phyloP scores from a whole-genome alignment of 92 coral and sea anemone species.

The Paramuricea clavata region DNA sequence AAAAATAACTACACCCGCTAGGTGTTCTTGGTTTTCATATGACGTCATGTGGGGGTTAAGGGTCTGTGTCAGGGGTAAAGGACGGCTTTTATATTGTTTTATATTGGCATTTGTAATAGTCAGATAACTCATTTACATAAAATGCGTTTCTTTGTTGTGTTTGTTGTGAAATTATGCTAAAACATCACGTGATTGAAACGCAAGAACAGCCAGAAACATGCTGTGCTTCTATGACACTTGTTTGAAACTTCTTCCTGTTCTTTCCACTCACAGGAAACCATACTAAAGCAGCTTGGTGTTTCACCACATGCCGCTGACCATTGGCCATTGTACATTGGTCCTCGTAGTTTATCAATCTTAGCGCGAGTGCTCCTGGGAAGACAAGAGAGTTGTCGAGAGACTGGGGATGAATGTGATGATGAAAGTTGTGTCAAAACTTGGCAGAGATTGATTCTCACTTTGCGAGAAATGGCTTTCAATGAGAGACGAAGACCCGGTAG shows the following conservation, averaged over 20 bases:
- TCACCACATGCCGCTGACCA: constrained; percentile 73
- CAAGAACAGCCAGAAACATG: too few species aligned
- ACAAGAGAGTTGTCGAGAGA: constrained; percentile 74
- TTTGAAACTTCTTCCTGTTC: neutral
- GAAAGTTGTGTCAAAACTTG: constrained; percentile 83
- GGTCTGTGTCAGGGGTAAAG: too few species aligned
- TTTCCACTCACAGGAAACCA: constrained; percentile 61
- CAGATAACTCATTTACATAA: too few species aligned
- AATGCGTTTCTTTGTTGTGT: too few species aligned
- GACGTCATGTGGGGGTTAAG: too few species aligned
- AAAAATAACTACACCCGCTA: too few species aligned
- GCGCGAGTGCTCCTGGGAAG: constrained; percentile 90
- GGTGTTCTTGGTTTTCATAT: too few species aligned
- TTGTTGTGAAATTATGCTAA: too few species aligned
- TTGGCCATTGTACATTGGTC: constrained; percentile 88
- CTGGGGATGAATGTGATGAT: constrained; percentile 72
- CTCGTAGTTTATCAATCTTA: constrained; percentile 84
- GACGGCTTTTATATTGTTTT: too few species aligned
- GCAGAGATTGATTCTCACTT: constrained; percentile 81
- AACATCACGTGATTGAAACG: too few species aligned
- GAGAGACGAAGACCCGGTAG: constrained; percentile 33
- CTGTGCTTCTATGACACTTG: too few species aligned
- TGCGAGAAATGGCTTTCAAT: constrained; percentile 70
- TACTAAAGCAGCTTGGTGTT: constrained; percentile 78
- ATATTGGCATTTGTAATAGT: too few species aligned